Evolutionary conservation across 2,797 vertebrate species (phyloP).

Genomic region (Pelobates cultripes): DNA sequence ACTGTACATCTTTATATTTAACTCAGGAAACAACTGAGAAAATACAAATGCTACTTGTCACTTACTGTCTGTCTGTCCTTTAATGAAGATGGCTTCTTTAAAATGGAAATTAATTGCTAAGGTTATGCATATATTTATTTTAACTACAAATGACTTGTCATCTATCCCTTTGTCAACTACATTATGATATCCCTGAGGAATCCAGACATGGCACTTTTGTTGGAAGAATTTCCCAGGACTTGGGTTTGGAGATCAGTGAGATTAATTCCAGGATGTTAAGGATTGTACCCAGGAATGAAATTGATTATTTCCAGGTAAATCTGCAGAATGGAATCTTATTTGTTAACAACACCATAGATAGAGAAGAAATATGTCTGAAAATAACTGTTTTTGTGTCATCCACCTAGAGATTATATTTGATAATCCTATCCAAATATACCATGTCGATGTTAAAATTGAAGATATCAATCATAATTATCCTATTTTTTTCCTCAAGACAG

Average conservation of each 20-base stretch:
- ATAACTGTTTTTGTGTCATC: slow-evolving; percentile 55
- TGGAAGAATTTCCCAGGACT: slow-evolving; percentile 75
- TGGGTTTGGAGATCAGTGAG: slow-evolving; percentile 67
- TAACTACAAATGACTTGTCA: slow-evolving; percentile 50
- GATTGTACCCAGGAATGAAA: slow-evolving; percentile 64
- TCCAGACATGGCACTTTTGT: slow-evolving; percentile 71
- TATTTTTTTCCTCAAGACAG: no score
- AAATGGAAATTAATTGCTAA: neutral
- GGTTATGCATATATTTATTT: slow-evolving; percentile 10
- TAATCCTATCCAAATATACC: slow-evolving; percentile 65
- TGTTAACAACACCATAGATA: slow-evolving; percentile 63
- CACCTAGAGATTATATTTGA: slow-evolving; percentile 62
- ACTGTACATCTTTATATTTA: no score
- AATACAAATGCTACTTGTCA: neutral
- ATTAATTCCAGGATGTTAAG: slow-evolving; percentile 69
- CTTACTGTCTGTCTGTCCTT: neutral
- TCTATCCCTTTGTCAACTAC: slow-evolving; percentile 62
- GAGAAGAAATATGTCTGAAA: slow-evolving; percentile 62
- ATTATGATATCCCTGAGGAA: slow-evolving; percentile 72
- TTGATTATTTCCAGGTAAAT: slow-evolving; percentile 47
- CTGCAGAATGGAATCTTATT: slow-evolving; percentile 57
- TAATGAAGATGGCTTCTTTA: slow-evolving; percentile 7
- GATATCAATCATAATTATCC: no score
- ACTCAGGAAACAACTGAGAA: neutral
- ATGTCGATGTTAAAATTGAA: slow-evolving; percentile 65